Conservation (phyloP, 1,140 invertebrate species). For the Tachypleus tridentatus region DNA sequence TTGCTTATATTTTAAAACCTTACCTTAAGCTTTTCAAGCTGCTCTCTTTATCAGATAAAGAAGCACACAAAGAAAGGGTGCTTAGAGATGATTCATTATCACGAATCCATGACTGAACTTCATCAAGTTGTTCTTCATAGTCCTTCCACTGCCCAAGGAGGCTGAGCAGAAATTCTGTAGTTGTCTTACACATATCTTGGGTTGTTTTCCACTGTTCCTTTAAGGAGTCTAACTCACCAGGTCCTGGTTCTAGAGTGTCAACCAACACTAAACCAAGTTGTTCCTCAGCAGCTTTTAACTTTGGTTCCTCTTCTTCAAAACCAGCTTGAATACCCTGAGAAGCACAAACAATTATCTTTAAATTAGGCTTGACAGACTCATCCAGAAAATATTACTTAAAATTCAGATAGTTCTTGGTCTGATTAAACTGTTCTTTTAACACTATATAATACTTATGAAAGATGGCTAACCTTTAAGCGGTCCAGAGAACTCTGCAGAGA, state of each 20-base stretch:
- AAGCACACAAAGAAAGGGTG: conserved; percentile 73
- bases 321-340: conserved; percentile 55
- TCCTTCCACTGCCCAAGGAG: conserved; percentile 82
- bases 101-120: conserved; percentile 73
- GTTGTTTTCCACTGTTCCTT: conserved; percentile 48
- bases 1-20: not conserved
- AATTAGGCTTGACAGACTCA: not conserved
- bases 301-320: conserved; percentile 70
- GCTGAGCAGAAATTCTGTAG: conserved; percentile 59
- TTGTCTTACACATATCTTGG: conserved; percentile 35
- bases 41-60: conserved; percentile 67
- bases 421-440: too few species aligned
- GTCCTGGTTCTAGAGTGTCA: conserved; percentile 69
- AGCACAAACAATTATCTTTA: conserved; percentile 21
- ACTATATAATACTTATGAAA: not conserved
- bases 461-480: conserved; percentile 51
- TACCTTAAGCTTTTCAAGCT: conserved; percentile 58
- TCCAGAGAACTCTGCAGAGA: conserved; percentile 84
- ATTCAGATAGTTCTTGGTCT: not conserved
- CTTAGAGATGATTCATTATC: conserved; percentile 77
- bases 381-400: conserved; percentile 5
- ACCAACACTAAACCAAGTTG: conserved; percentile 82
- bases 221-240: conserved; percentile 38
- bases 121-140: conserved; percentile 75
- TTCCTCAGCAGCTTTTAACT: conserved; percentile 60